Evolutionary conservation across 2,888 invertebrate species (phyloP).

Genomic region (Microctonus aethiopoides): DNA sequence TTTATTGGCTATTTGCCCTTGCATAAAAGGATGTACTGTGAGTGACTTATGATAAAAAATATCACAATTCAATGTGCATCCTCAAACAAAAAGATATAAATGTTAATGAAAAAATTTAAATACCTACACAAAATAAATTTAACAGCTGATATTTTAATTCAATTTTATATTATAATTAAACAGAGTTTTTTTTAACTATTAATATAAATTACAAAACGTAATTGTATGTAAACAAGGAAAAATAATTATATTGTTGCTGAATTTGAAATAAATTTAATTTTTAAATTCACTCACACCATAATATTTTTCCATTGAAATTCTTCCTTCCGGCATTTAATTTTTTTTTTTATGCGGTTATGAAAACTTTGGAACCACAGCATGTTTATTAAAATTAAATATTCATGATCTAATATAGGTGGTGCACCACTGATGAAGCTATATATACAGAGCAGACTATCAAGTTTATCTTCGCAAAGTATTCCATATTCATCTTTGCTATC

Average conservation of each 20-base stretch:
- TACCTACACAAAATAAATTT: background rate
- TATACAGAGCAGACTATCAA: background rate
- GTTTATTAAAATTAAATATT: conserved; percentile 19
- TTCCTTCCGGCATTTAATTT: background rate
- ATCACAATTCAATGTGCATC: conserved; percentile 20
- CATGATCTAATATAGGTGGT: background rate
- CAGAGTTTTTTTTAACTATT: no score
- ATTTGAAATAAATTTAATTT: no score
- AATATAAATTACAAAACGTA: background rate
- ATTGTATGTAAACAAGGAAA: no score
- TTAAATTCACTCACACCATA: no score
- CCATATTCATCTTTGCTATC: background rate
- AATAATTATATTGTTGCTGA: background rate
- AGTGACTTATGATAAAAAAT: background rate
- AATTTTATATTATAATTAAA: background rate
- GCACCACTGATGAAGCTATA: conserved; percentile 18
- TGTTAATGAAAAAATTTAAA: background rate
- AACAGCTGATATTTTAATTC: background rate
- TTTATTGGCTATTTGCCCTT: background rate
- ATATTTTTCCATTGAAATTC: conserved; percentile 37
- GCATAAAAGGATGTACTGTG: conserved; percentile 17
- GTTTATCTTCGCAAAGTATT: background rate
- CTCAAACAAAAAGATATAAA: background rate
- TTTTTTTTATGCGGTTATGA: background rate
- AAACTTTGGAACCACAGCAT: background rate